These are phyloP conservation scores for Acanthis flammea DNA, from an alignment of 2,797 vertebrate genomes.

Conservation along the genomic window DNA sequence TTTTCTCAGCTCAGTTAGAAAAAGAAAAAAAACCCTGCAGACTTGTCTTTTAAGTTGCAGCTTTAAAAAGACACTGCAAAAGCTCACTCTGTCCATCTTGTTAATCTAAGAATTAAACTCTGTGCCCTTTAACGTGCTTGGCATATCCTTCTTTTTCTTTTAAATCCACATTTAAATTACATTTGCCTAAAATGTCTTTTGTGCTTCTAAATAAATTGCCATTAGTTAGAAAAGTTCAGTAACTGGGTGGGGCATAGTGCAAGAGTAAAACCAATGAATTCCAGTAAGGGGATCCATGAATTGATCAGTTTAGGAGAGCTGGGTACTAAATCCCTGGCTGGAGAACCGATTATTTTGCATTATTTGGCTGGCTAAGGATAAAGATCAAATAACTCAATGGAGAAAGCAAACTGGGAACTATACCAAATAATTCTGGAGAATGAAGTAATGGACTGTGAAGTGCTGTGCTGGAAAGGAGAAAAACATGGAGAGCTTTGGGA, in stretches of 20 bases:
- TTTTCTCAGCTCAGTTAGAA: slow-evolving; percentile 7
- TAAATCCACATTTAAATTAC: background rate
- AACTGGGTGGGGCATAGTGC: background rate
- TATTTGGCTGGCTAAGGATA: slow-evolving; percentile 23
- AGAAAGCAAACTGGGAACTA: slow-evolving; percentile 27
- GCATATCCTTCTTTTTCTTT: background rate
- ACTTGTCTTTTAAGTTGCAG: background rate
- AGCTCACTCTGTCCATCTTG: background rate
- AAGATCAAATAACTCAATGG: slow-evolving; percentile 16
- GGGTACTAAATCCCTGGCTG: background rate
- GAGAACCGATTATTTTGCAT: slow-evolving; percentile 6
- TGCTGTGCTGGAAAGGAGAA: background rate
- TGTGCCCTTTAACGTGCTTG: background rate
- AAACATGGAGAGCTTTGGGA: background rate
- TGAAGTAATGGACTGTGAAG: background rate
- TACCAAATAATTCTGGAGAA: slow-evolving; percentile 10
- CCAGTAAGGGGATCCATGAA: background rate
- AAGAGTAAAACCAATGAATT: slow-evolving; percentile 4
- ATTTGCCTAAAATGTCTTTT: slow-evolving; percentile 1
- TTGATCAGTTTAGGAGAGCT: background rate
- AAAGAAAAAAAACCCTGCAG: background rate
- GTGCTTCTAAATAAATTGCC: background rate
- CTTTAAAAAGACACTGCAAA: background rate
- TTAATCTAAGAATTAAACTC: slow-evolving; percentile 24
- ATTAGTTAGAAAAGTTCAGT: background rate